phyloP scores from a whole-genome alignment of 2,113 vertebrate species.

The Tragelaphus strepsiceros region DNA sequence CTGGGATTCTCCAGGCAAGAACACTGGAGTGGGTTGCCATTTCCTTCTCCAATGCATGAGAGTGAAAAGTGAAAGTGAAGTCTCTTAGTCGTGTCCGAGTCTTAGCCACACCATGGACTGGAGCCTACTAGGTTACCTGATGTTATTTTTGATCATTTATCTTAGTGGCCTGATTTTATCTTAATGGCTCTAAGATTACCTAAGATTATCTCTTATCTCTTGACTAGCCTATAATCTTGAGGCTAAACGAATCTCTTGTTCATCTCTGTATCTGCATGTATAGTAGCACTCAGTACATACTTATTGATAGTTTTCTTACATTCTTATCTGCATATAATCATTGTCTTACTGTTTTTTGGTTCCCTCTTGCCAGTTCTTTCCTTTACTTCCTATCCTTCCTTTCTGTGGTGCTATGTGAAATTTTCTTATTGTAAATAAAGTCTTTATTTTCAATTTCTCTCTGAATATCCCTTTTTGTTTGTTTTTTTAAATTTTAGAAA shows the following conservation, averaged over 20 bases:
- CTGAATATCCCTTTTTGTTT: background rate
- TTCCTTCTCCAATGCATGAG: no score
- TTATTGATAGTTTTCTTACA: background rate
- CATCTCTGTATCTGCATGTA: background rate
- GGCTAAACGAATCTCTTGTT: background rate
- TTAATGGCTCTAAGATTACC: background rate
- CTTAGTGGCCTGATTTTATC: background rate
- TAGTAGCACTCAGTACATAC: background rate
- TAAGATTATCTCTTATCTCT: background rate
- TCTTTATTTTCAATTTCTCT: background rate
- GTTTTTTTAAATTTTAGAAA: background rate
- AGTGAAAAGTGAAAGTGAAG: no score
- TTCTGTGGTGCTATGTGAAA: background rate
- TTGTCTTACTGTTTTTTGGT: background rate
- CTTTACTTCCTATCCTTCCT: background rate
- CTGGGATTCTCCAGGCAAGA: no score
- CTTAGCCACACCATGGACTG: accelerated
- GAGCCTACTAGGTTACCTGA: background rate
- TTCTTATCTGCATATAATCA: background rate
- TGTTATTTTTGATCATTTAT: background rate
- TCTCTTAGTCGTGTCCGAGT: no score
- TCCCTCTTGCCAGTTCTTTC: background rate
- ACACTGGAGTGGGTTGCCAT: no score
- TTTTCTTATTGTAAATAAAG: background rate
- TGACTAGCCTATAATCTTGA: background rate